Percentiles rank a stretch among this genome's conserved stretches.
These are phyloP conservation scores for Dipodomys merriami DNA, from an alignment of 2,113 vertebrate genomes.

Conservation along the genomic window DNA sequence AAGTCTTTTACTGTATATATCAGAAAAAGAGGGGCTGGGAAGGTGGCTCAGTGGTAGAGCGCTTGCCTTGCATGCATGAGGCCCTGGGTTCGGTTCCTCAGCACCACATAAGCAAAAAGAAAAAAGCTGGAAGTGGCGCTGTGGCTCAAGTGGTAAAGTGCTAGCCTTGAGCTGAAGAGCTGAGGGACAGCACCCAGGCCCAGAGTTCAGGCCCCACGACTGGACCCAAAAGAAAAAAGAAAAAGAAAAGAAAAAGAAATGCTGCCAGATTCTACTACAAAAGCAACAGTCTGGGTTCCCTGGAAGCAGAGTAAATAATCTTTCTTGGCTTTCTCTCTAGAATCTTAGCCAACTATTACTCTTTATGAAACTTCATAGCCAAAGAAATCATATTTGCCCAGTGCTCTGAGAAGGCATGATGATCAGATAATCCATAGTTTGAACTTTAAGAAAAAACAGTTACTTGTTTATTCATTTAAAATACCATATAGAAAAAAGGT, in stretches of 20 bases:
- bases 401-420: constrained; percentile 52
- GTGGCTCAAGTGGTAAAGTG: too few species aligned
- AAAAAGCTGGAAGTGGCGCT: too few species aligned
- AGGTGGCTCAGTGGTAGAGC: too few species aligned
- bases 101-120: too few species aligned
- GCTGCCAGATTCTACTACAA: constrained; percentile 70
- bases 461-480: constrained; percentile 60
- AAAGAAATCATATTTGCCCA: constrained; percentile 77
- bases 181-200: too few species aligned
- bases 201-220: too few species aligned
- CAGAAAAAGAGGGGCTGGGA: neutral
- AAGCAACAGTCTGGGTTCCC: constrained; percentile 35
- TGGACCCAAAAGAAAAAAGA: too few species aligned
- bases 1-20: constrained; percentile 53
- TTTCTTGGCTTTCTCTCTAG: constrained; percentile 33
- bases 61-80: too few species aligned
- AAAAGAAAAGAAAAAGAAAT: neutral
- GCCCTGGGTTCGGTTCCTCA: too few species aligned
- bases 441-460: neutral
- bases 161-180: too few species aligned
- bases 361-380: constrained; percentile 59
- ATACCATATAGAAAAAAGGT: constrained; percentile 48
- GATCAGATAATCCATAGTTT: constrained; percentile 41
- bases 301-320: constrained; percentile 48
- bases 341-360: constrained; percentile 68